phyloP scores from a whole-genome alignment of 2,888 invertebrate genomes.

The Pollenia labialis region DNA sequence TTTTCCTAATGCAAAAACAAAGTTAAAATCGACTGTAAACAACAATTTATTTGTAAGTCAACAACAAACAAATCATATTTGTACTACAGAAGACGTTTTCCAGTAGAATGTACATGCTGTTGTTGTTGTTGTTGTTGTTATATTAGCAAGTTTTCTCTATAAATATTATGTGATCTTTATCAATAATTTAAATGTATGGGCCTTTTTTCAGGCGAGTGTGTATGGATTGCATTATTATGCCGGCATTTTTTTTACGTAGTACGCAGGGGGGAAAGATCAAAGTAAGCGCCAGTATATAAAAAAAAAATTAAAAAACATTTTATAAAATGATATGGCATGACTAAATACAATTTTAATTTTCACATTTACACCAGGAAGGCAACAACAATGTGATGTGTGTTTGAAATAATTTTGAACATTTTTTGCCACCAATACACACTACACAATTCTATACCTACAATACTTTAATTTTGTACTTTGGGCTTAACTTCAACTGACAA shows the following conservation, averaged over 20 bases:
- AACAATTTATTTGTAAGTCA: constrained; percentile 43
- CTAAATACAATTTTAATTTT: constrained; percentile 82
- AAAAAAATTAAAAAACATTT: constrained; percentile 81
- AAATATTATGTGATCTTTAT: constrained; percentile 39
- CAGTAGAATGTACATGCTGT: constrained; percentile 4
- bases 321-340: constrained; percentile 84
- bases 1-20: constrained; percentile 28
- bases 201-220: not conserved
- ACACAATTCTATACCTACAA: too few relatives aligned
- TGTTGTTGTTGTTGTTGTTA: not conserved
- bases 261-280: constrained; percentile 71
- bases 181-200: constrained; percentile 18
- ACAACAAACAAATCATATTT: constrained; percentile 36
- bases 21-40: constrained; percentile 34
- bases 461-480: too few relatives aligned
- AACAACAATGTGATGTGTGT: not conserved
- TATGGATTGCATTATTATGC: constrained; percentile 24
- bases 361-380: not conserved
- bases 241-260: constrained; percentile 32
- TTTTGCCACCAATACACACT: not conserved
- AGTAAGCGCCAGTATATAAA: constrained; percentile 68
- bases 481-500: too few relatives aligned
- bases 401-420: not conserved
- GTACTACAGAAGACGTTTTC: not conserved
- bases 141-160: constrained; percentile 29